These are phyloP conservation scores for Aleiodes alternator DNA, from an alignment of 2,888 invertebrate genomes.

Conservation along the genomic window DNA sequence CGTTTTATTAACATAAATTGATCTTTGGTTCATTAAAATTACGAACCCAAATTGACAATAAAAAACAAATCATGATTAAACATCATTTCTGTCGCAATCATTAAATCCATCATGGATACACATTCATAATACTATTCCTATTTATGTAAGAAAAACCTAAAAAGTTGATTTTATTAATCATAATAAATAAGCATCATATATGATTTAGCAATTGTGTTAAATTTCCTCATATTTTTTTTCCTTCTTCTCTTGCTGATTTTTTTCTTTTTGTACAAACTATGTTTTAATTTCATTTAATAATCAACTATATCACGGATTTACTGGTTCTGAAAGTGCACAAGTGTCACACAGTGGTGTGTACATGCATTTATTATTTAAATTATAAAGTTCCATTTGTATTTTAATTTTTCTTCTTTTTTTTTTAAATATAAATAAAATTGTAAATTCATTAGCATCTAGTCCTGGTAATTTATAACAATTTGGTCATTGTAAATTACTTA, in stretches of 20 bases:
- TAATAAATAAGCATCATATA: constrained; percentile 71
- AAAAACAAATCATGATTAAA: background rate
- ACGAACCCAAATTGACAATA: constrained; percentile 12
- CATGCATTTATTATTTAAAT: constrained; percentile 31
- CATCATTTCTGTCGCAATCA: constrained; percentile 10
- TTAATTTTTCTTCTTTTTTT: constrained; percentile 25
- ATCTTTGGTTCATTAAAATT: constrained; percentile 19
- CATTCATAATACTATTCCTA: constrained; percentile 19
- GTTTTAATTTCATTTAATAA: constrained; percentile 59
- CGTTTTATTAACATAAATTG: background rate
- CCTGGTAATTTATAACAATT: constrained; percentile 37
- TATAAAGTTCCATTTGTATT: constrained; percentile 35
- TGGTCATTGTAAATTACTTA: constrained; percentile 34
- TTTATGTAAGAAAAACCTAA: constrained; percentile 61
- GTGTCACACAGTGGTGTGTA: constrained; percentile 42
- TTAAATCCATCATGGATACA: background rate
- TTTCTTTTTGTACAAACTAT: constrained; percentile 11
- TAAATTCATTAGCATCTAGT: constrained; percentile 28
- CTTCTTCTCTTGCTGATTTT: background rate
- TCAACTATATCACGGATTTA: constrained; percentile 70
- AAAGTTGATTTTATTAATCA: constrained; percentile 62
- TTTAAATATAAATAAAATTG: constrained; percentile 30
- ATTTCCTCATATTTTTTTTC: background rate
- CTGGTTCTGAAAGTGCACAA: constrained; percentile 66
- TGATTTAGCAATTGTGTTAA: constrained; percentile 54